Conservation (phyloP, 2,797 vertebrate species). For the Chiloscyllium punctatum region DNA sequence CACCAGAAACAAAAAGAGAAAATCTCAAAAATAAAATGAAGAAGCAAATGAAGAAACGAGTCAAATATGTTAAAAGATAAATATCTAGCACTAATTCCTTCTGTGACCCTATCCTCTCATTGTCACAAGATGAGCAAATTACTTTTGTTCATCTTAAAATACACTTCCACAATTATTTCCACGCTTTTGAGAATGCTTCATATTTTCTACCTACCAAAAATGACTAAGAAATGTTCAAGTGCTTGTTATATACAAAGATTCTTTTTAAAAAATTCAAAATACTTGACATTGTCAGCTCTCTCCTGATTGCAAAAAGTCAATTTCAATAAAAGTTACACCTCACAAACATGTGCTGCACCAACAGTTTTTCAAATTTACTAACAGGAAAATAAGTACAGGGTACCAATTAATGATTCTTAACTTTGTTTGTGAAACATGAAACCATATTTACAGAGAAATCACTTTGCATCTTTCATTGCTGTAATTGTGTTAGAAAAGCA, state of each 20-base stretch:
- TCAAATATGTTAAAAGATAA: not conserved
- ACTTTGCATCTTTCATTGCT: not conserved
- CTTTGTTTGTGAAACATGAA: not conserved
- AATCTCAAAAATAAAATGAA: not conserved
- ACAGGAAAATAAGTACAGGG: not conserved
- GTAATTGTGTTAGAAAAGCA: not conserved
- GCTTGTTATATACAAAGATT: not conserved
- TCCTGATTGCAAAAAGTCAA: not conserved
- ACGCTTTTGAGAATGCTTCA: not conserved
- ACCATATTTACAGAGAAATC: not conserved
- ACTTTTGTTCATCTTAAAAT: not conserved
- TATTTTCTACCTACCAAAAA: not conserved
- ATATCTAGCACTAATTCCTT: not conserved
- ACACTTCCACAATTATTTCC: not conserved
- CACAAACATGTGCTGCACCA: too few relatives aligned
- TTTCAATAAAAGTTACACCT: not conserved
- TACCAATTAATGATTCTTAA: not conserved
- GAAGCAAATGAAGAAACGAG: not conserved
- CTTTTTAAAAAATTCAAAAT: not conserved
- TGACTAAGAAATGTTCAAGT: not conserved
- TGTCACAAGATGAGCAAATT: not conserved
- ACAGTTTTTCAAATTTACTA: not conserved
- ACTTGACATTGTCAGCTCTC: not conserved
- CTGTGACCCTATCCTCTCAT: not conserved
- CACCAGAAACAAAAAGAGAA: not conserved